Evolutionary conservation across 2,797 vertebrate species (phyloP), one percentile per base, ranked within the genome.

Genomic region (Chaenodraco wilsoni): DNA sequence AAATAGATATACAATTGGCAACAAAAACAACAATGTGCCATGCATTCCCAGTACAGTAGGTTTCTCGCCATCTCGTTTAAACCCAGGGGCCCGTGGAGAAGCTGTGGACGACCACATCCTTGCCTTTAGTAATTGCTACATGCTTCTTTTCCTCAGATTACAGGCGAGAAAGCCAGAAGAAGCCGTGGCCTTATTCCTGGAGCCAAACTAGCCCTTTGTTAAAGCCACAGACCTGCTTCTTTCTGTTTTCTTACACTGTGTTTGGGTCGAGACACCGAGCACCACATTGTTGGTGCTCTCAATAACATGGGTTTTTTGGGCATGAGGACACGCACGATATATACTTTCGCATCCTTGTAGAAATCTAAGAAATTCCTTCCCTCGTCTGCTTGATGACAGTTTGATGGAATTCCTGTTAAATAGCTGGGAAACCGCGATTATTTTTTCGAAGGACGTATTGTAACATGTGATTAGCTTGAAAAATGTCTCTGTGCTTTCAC

Each of bases 41-140:
- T 72, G 54, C 64, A 57, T 57, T 74, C 62, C 82, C 65, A 13
- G n/a, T 61, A 76, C 71, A 82, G 72, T 77, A 72, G 17, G n/a
- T 66, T 78, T 80, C 46, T 82, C 59, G 69, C 71, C 48, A 76
- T 79, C 61, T 81, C 57, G 51, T 84, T 79, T 84, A 81, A 85
- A 79, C 83, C 79, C 65, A 56, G 82, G 73, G 87, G 85, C 89
- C 83, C 54, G 41, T 71, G 87, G 69, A 87, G 78, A 90, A 77
- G 84, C 81, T 81, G 82, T 91, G 90, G 89, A 91, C 14, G 75
- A 87, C 93, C 92, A 93, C 90, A 92, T 93, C 91, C 91, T 91
- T 87, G 91, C 79, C 86, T 85, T 87, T 89, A 93, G 91, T 94
- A 94, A 94, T 92, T 93, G 90, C 93, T 92, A 91, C 91, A 92